Evolutionary conservation across 2,888 invertebrate genomes (phyloP).

Genomic region (Uropetala carovei): DNA sequence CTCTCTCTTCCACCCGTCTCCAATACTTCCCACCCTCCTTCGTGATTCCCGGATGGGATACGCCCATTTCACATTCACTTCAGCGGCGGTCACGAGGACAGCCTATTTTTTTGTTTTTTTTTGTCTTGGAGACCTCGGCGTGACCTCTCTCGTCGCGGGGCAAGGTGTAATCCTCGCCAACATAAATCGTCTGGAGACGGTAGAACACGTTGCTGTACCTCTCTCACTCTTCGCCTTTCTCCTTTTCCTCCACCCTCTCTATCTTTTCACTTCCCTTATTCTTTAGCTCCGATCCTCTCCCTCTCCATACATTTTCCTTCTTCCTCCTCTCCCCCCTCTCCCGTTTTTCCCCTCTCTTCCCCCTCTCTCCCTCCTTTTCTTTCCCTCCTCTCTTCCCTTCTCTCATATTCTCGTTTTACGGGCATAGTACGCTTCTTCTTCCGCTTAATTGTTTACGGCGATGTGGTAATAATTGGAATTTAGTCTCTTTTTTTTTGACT

Average conservation of each 20-base stretch:
- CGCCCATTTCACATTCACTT: conserved; percentile 15
- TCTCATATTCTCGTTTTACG: too few species aligned
- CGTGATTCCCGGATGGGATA: neutral
- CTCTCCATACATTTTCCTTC: neutral
- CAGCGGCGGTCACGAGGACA: conserved; percentile 28
- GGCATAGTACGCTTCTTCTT: too few species aligned
- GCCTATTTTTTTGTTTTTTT: neutral
- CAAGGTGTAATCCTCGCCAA: conserved; percentile 41
- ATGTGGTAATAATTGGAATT: too few species aligned
- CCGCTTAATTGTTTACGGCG: too few species aligned
- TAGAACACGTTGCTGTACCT: conserved; percentile 35
- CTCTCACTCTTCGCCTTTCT: neutral
- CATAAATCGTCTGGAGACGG: conserved; percentile 45
- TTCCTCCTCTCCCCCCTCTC: neutral
- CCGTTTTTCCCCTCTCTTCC: neutral
- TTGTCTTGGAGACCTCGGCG: neutral
- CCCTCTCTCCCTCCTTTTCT: neutral
- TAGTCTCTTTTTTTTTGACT: too few species aligned
- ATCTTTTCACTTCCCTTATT: neutral
- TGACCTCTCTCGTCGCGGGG: conserved; percentile 48
- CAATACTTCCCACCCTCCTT: neutral
- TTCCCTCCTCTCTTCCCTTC: too few species aligned
- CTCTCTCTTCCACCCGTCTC: neutral
- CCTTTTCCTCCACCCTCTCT: neutral
- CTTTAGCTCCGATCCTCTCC: neutral